Evolutionary conservation across 2,888 invertebrate genomes (phyloP), one percentile per base, ranked within the genome.

Genomic region (Falcaria lacertinaria): DNA sequence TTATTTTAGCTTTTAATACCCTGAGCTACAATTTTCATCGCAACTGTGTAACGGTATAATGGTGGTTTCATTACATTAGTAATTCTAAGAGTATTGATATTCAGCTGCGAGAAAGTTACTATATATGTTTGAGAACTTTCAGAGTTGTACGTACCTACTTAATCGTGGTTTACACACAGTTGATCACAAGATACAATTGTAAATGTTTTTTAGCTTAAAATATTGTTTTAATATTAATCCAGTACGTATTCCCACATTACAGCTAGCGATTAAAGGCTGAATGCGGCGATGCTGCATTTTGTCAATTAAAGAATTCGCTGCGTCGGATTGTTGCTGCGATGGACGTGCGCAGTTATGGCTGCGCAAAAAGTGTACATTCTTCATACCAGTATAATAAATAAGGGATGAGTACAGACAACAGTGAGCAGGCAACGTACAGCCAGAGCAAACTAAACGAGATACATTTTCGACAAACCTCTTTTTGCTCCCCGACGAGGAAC

Each of bases 381-480:
- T 85, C 79, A 80, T 86, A 83, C 83, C 84, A 74, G 84, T 82
- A 84, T 85, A 85, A 87, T 87, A 89, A 88, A 88, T 87, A 88
- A 86, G 83, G 83, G 84, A 87, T 89, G 87, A 87, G 84, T 80
- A 72, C 75, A 66, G 68, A 57, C 70, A 70, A 67, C 66, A 68
- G 71, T 61, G 64, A 55, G 63, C 60, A 66, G 61, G 66, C 61
- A 65, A 66, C 64, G 56, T 47, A 51, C 59, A 64, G 62, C 62
- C 66, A 61, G 69, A 67, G 68, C 72, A 64, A 74, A 78, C 80
- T 80, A 76, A 81, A 79, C 74, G 80, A 76, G 75, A 66, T 72
- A 72, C 80, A 83, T 87, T 89, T 89, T 88, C 79, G 88, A 87
- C 87, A 83, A 87, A 87, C 80, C 69, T 86, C 80, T 89, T 89